These are phyloP conservation scores for Eupelmus urozonus DNA, from an alignment of 2,888 invertebrate genomes.

Conservation along the genomic window DNA sequence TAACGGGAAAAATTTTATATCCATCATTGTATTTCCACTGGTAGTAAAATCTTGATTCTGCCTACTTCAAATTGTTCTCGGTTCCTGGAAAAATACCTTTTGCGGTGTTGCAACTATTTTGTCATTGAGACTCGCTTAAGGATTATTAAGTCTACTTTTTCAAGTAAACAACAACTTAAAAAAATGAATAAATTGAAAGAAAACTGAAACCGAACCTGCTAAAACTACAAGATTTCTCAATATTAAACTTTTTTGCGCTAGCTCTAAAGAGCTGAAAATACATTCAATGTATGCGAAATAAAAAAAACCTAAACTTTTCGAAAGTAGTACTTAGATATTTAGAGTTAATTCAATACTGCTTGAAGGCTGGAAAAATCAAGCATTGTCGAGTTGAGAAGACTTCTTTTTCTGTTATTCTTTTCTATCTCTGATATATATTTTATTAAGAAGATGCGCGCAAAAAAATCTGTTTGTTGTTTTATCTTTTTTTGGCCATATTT, in stretches of 20 bases:
- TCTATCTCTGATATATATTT: not conserved
- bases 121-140: not conserved
- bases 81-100: constrained; percentile 28
- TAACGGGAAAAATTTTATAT: not conserved
- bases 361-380: constrained; percentile 23
- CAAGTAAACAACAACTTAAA: constrained; percentile 2
- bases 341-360: constrained; percentile 40
- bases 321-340: constrained; percentile 54
- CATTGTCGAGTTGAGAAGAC: constrained; percentile 15
- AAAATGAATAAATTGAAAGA: constrained; percentile 1
- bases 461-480: constrained; percentile 28
- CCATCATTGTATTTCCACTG: not conserved
- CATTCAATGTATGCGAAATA: constrained; percentile 14
- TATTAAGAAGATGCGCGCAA: constrained; percentile 25
- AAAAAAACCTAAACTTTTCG: constrained; percentile 28
- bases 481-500: not conserved
- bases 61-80: not conserved
- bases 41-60: not conserved
- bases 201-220: not conserved
- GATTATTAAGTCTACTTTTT: constrained; percentile 1
- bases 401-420: constrained; percentile 23
- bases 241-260: constrained; percentile 11
- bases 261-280: constrained; percentile 4
- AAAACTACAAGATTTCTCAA: not conserved
- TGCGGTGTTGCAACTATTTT: constrained; percentile 17